phyloP scores from a whole-genome alignment of 2,888 invertebrate species.

The Drosophila siamana region DNA sequence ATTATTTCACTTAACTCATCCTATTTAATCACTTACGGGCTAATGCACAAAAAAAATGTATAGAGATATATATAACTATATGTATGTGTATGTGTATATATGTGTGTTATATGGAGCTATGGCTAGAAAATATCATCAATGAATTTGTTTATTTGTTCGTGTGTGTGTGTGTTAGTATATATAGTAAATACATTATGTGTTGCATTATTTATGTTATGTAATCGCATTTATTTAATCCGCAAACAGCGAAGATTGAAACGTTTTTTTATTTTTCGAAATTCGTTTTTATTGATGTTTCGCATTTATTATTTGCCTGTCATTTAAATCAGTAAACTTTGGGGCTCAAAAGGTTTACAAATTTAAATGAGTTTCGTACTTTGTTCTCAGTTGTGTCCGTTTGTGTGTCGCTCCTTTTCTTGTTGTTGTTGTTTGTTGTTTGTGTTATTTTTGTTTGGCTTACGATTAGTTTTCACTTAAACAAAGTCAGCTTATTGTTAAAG shows the following conservation, averaged over 20 bases:
- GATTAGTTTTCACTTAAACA: conserved; percentile 33
- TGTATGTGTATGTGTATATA: background rate
- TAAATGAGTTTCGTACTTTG: conserved; percentile 72
- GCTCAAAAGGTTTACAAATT: conserved; percentile 84
- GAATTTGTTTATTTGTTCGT: too few species aligned
- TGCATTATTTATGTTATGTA: conserved; percentile 6
- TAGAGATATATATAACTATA: conserved; percentile 5
- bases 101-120: conserved; percentile 20
- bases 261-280: conserved; percentile 51
- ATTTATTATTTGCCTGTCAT: conserved; percentile 67
- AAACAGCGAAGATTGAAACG: conserved; percentile 30
- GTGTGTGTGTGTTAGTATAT: background rate
- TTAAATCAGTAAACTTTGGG: conserved; percentile 84
- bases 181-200: background rate
- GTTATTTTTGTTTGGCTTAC: conserved; percentile 17
- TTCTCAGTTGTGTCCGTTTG: background rate
- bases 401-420: background rate
- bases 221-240: conserved; percentile 20
- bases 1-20: conserved; percentile 21
- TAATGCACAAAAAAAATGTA: conserved; percentile 38
- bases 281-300: conserved; percentile 39
- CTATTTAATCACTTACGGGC: background rate
- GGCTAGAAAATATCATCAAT: conserved; percentile 43
- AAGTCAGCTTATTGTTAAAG: conserved; percentile 36
- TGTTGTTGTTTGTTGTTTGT: background rate